phyloP scores from a whole-genome alignment of 2,113 vertebrate species.

The Gymnogyps californianus region DNA sequence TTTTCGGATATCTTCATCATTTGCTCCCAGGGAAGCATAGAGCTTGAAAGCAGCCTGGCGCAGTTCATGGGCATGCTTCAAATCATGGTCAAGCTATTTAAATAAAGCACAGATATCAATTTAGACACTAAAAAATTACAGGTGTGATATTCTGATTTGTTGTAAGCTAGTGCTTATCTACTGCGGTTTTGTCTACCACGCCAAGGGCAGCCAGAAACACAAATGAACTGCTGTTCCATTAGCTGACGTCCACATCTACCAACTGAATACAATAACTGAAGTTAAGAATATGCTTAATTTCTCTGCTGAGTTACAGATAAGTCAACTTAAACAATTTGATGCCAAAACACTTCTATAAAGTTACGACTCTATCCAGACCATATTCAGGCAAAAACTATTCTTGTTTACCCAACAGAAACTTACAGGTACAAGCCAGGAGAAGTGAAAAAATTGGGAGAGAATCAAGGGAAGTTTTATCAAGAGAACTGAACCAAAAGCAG shows the following conservation, averaged over 20 bases:
- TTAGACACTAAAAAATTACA: background rate
- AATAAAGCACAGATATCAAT: background rate
- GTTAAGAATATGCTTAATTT: background rate
- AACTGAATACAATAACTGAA: background rate
- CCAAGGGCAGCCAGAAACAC: background rate
- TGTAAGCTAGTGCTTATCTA: background rate
- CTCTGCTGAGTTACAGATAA: background rate
- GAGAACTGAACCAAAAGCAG: background rate
- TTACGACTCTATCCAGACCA: background rate
- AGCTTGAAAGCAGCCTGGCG: conserved; percentile 99
- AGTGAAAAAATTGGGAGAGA: background rate
- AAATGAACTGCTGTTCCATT: background rate
- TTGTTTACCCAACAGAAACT: background rate
- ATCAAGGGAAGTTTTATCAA: background rate
- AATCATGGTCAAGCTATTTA: conserved; percentile 92
- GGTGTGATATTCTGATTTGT: background rate
- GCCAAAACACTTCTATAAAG: background rate
- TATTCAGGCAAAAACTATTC: background rate
- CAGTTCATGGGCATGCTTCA: conserved; percentile 97
- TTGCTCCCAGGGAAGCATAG: conserved; percentile 95
- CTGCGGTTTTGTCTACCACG: background rate
- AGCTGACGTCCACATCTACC: background rate
- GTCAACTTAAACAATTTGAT: background rate
- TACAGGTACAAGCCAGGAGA: background rate
- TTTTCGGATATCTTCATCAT: conserved; percentile 98